These are phyloP conservation scores for Spinus pinus DNA, from an alignment of 2,797 vertebrate genomes.

Conservation along the genomic window DNA sequence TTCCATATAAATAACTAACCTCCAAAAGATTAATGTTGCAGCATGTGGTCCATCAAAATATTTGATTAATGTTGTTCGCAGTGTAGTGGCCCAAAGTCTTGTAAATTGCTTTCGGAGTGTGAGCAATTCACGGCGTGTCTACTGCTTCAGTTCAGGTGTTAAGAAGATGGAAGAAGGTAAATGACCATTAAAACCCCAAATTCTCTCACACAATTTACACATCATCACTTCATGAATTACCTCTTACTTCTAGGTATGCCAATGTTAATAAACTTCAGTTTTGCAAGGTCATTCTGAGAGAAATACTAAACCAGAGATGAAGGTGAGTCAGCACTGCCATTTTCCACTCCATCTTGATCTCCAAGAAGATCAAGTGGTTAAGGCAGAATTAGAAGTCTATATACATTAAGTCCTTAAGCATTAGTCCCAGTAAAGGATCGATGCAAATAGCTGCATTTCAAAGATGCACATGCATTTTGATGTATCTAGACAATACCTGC, in stretches of 20 bases:
- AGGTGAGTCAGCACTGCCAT: background rate
- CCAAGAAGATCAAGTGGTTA: background rate
- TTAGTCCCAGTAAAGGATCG: background rate
- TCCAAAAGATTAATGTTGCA: background rate
- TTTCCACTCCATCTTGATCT: background rate
- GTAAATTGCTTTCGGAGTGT: background rate
- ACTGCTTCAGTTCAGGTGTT: background rate
- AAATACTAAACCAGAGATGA: background rate
- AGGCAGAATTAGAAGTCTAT: background rate
- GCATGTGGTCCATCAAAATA: background rate
- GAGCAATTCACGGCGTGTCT: background rate
- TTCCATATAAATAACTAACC: background rate
- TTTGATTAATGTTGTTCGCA: background rate
- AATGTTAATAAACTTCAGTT: background rate
- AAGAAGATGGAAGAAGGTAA: background rate
- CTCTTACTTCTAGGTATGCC: background rate
- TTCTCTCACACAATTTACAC: background rate
- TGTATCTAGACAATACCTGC: background rate
- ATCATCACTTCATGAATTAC: background rate
- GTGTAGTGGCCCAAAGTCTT: background rate
- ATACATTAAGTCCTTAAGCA: background rate
- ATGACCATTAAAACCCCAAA: background rate
- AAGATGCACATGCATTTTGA: background rate
- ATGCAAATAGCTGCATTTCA: background rate
- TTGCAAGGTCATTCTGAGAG: background rate